Conservation (phyloP, 2,888 invertebrate species). For the Harmothoe impar region DNA sequence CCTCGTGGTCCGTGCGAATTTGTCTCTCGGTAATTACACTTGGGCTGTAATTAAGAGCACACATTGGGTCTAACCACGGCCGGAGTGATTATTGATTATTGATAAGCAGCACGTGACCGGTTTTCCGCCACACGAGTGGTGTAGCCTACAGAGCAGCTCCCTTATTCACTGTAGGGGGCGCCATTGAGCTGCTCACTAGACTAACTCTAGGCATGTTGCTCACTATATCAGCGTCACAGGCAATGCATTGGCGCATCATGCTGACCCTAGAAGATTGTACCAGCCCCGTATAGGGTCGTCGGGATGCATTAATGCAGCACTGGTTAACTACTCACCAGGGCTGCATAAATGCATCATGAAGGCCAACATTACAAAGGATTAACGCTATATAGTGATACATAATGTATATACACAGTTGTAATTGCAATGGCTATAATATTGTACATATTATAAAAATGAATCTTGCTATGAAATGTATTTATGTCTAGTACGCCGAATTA, state of each 20-base stretch:
- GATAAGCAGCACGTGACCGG: not conserved
- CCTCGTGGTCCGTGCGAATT: conserved; percentile 24
- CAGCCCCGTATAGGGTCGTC: too few species aligned
- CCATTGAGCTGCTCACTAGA: too few species aligned
- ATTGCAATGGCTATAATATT: conserved; percentile 29
- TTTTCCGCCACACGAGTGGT: not conserved
- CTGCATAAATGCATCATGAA: too few species aligned
- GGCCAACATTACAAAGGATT: too few species aligned
- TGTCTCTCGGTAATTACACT: conserved; percentile 41
- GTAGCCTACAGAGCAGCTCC: not conserved
- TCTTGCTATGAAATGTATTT: conserved; percentile 54
- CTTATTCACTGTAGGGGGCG: too few species aligned
- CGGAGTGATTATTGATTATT: not conserved
- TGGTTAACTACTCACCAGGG: too few species aligned
- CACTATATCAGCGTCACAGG: too few species aligned
- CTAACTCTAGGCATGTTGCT: too few species aligned
- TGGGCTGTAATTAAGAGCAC: not conserved
- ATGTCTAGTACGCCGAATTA: conserved; percentile 38
- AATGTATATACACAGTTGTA: conserved; percentile 21
- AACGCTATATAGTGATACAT: too few species aligned
- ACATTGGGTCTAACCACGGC: not conserved
- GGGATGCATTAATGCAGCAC: too few species aligned
- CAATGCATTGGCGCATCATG: too few species aligned
- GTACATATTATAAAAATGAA: not conserved
- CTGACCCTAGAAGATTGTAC: too few species aligned